Evolutionary conservation across 2,797 vertebrate genomes (phyloP), one percentile per base, ranked within the genome.

Genomic region (Uromys caudimaculatus): DNA sequence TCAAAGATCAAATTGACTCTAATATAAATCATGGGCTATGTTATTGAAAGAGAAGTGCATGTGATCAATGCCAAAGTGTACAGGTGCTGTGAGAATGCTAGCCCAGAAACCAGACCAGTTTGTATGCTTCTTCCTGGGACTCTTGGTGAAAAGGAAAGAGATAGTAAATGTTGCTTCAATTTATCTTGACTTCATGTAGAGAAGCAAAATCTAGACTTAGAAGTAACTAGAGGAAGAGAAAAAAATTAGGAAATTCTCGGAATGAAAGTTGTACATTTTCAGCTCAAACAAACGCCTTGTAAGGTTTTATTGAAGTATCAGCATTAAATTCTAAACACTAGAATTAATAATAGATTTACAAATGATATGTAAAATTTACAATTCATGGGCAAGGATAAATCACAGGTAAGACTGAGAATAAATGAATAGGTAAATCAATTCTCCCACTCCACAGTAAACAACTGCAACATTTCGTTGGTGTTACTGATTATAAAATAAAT

Each of bases 401-500:
- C 35, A 84, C 9, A 93, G 19, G 67, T 47, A 93, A 94, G 54
- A 90, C 17, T 44, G 16, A 50, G 29, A 88, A 6, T 91, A 29
- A 91, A 73, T 44, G n/a, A 94, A 77, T 35, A 8, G 76, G 69
- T 94, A 84, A 94, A 81, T 50, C 44, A 85, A 32, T 78, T 92
- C 91, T 38, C 21, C n/a, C 0, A 47, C 4, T 89, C 8, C 24
- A 52, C n/a, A 11, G 32, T 73, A 94, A 95, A 86, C n/a, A 98
- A 94, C 95, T 93, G 79, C 62, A 98, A 97, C 73, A 88, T 56
- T 96, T 93, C 89, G 96, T 81, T 83, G 95, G 44, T 69, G 60
- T 93, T 98, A 96, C 71, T 94, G 87, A 97, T 98, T 97, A 97
- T 71, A 96, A 96, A 97, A 82, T 94, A 97, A 95, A 96, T 87